Evolutionary conservation across 2,113 vertebrate genomes (phyloP).

Genomic region (Pelecanus crispus): DNA sequence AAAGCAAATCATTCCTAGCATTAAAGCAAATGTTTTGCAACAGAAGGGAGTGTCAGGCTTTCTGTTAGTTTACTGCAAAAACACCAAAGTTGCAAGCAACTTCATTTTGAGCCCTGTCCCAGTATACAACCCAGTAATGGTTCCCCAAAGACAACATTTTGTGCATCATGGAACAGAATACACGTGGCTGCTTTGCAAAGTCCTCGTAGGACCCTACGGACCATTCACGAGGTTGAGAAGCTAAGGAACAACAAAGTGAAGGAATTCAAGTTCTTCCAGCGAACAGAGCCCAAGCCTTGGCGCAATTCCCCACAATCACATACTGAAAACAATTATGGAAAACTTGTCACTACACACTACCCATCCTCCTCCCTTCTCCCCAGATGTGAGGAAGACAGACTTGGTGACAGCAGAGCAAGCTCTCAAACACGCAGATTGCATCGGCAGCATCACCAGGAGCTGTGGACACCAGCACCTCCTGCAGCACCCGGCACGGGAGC

Average conservation of each 20-base stretch:
- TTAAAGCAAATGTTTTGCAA: background rate
- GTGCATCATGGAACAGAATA: background rate
- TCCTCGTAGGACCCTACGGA: background rate
- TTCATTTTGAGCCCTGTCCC: background rate
- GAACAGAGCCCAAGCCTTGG: background rate
- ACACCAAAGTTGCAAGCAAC: background rate
- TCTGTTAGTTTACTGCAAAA: background rate
- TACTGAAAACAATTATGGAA: background rate
- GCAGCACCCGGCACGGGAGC: rapidly evolving
- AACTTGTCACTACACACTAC: background rate
- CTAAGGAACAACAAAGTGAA: background rate
- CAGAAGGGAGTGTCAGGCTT: background rate
- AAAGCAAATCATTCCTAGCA: background rate
- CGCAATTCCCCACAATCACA: background rate
- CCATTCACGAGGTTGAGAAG: rapidly evolving
- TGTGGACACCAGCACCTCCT: background rate
- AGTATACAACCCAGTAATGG: background rate
- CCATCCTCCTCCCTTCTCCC: background rate
- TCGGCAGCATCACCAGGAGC: rapidly evolving
- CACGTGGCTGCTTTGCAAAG: background rate
- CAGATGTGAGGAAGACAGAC: background rate
- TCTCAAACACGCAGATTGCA: background rate
- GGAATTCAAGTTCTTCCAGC: background rate
- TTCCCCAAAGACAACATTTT: background rate
- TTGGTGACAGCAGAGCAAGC: background rate